These are phyloP conservation scores for Teleopsis dalmanni DNA, from an alignment of 1,140 invertebrate species.

Conservation along the genomic window DNA sequence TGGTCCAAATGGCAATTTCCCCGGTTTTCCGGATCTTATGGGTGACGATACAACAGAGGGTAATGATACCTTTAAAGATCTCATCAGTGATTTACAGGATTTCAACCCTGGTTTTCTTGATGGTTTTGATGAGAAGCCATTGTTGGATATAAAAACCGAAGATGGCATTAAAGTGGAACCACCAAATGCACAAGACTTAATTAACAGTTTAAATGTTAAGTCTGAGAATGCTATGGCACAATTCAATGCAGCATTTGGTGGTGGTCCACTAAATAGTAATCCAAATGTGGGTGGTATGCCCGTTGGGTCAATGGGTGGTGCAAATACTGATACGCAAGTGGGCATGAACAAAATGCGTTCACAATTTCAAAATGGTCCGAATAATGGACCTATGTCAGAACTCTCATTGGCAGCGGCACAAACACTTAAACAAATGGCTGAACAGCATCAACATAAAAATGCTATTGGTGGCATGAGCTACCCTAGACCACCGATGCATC, in stretches of 20 bases:
- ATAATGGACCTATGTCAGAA: constrained; percentile 49
- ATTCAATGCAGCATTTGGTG: constrained; percentile 16
- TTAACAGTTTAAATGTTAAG: constrained; percentile 39
- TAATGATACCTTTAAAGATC: too few species aligned
- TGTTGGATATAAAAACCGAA: constrained; percentile 55
- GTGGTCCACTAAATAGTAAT: constrained; percentile 13
- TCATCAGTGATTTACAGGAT: constrained; percentile 79
- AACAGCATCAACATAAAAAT: constrained; percentile 86
- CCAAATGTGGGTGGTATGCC: constrained; percentile 26
- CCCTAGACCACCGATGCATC: constrained; percentile 37
- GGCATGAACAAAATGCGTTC: constrained; percentile 21
- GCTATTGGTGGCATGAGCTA: constrained; percentile 51
- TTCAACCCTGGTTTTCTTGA: constrained; percentile 76
- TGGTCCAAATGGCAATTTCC: constrained; percentile 62
- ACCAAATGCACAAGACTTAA: constrained; percentile 44
- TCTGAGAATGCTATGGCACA: constrained; percentile 30
- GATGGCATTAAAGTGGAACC: constrained; percentile 50
- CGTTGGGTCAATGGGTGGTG: constrained; percentile 16
- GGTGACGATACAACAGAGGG: too few species aligned
- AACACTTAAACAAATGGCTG: constrained; percentile 91
- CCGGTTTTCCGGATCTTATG: constrained; percentile 69
- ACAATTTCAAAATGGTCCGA: constrained; percentile 43
- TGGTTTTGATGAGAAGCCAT: constrained; percentile 58
- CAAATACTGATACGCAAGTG: constrained; percentile 10
- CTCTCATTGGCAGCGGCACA: constrained; percentile 86